Conservation (phyloP, 2,888 invertebrate genomes). For the Macroteleia sp. region DNA sequence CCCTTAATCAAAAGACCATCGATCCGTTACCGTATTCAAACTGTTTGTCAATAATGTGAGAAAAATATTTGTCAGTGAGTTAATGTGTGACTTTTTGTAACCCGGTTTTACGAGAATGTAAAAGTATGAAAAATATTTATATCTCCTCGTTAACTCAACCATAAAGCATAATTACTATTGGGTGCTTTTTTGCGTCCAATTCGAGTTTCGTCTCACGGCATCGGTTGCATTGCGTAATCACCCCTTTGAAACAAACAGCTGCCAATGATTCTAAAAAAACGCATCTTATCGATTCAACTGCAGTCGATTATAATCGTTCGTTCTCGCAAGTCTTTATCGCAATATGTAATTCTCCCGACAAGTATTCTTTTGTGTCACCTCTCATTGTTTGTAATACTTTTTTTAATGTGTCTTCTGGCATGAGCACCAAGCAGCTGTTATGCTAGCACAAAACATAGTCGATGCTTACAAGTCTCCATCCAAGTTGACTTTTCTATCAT, state of each 20-base stretch:
- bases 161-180: slow-evolving; percentile 61
- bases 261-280: slow-evolving; percentile 33
- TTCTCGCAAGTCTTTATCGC: slow-evolving; percentile 6
- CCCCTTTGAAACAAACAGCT: slow-evolving; percentile 33
- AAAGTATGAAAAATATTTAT: slow-evolving; percentile 64
- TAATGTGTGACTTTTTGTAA: slow-evolving; percentile 24
- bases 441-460: slow-evolving; percentile 3
- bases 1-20: slow-evolving; percentile 17
- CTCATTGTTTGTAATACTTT: background rate
- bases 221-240: slow-evolving; percentile 29
- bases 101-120: slow-evolving; percentile 44
- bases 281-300: slow-evolving; percentile 16
- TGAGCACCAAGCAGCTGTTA: slow-evolving; percentile 10
- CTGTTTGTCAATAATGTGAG: slow-evolving; percentile 43
- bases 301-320: slow-evolving; percentile 13
- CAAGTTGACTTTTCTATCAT: slow-evolving; percentile 18
- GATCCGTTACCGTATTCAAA: slow-evolving; percentile 17
- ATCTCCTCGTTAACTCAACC: slow-evolving; percentile 53
- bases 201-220: slow-evolving; percentile 35
- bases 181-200: slow-evolving; percentile 42
- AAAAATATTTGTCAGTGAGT: slow-evolving; percentile 45
- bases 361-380: background rate
- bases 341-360: background rate
- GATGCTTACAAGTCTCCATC: background rate
- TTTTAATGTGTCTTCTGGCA: slow-evolving; percentile 9